Evolutionary conservation across 2,888 invertebrate genomes (phyloP).

Genomic region (Blastobasis lacticolella): DNA sequence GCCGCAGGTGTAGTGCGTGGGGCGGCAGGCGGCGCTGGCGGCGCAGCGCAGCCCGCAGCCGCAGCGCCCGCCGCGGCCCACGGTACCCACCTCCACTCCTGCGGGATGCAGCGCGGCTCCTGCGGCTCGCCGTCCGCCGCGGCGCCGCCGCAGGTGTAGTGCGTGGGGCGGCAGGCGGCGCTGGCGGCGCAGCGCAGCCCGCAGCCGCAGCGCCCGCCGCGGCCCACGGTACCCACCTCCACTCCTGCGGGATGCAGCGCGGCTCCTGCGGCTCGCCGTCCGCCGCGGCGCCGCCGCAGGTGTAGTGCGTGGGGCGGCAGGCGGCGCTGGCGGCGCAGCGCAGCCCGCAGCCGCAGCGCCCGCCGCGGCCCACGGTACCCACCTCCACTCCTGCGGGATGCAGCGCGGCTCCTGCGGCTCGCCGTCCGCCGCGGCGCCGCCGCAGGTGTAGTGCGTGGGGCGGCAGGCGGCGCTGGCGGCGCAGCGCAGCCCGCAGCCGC

Average conservation of each 20-base stretch:
- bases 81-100: slow-evolving; percentile 45
- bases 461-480: slow-evolving; percentile 78
- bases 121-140: slow-evolving; percentile 31
- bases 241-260: slow-evolving; percentile 46
- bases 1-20: slow-evolving; percentile 78
- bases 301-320: slow-evolving; percentile 83
- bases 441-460: slow-evolving; percentile 78
- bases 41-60: slow-evolving; percentile 44
- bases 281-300: slow-evolving; percentile 55
- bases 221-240: slow-evolving; percentile 37
- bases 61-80: too few species aligned
- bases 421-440: slow-evolving; percentile 45
- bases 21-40: slow-evolving; percentile 78
- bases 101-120: slow-evolving; percentile 39
- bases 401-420: slow-evolving; percentile 48
- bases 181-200: slow-evolving; percentile 52
- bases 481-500: slow-evolving; percentile 79
- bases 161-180: slow-evolving; percentile 81
- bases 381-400: slow-evolving; percentile 80
- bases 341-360: slow-evolving; percentile 15
- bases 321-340: slow-evolving; percentile 63
- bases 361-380: slow-evolving; percentile 70
- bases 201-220: too few species aligned
- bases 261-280: slow-evolving; percentile 23
- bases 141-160: slow-evolving; percentile 75